phyloP scores from a whole-genome alignment of 2,113 vertebrate genomes.

The Holacanthus passer region DNA sequence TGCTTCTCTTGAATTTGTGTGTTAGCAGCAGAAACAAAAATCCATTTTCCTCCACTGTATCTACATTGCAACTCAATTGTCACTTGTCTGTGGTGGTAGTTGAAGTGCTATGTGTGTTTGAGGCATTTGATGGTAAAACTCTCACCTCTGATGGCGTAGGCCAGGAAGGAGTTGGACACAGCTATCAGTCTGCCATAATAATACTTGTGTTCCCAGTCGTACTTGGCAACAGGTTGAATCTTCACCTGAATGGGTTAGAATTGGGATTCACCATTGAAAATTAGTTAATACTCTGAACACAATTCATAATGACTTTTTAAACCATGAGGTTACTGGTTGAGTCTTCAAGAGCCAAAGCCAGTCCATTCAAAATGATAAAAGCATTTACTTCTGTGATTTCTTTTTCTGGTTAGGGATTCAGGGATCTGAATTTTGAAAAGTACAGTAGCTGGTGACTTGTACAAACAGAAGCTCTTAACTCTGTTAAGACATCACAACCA shows the following conservation, averaged over 20 bases:
- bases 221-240: slow-evolving; percentile 97
- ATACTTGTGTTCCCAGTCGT: slow-evolving; percentile 99
- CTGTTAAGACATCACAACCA: no score
- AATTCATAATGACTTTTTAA: neutral
- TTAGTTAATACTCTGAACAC: neutral
- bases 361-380: neutral
- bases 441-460: neutral
- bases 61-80: no score
- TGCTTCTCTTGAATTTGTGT: no score
- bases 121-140: neutral
- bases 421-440: neutral
- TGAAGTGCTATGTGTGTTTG: no score
- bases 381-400: neutral
- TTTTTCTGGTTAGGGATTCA: neutral
- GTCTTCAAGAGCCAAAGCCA: neutral
- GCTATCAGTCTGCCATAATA: slow-evolving; percentile 97
- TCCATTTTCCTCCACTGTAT: no score
- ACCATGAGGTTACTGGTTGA: no score
- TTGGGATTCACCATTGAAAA: neutral
- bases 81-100: neutral
- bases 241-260: slow-evolving; percentile 89
- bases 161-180: slow-evolving; percentile 96
- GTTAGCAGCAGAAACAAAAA: no score
- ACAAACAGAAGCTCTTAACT: neutral
- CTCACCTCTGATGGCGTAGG: slow-evolving; percentile 95